Conservation (phyloP, 2,888 invertebrate genomes). For the Ormyrus labotus region DNA sequence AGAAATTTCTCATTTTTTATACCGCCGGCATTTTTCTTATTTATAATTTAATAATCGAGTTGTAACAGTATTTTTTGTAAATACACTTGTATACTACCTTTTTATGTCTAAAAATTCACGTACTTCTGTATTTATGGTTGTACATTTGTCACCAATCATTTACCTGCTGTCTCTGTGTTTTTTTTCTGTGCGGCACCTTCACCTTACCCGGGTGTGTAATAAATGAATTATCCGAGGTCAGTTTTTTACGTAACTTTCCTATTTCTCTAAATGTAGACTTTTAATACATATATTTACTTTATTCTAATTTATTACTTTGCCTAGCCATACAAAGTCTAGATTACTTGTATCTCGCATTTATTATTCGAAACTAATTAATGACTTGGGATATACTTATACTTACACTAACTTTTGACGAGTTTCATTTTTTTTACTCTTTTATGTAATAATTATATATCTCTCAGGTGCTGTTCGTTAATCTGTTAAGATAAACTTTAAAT, state of each 20-base stretch:
- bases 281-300: slow-evolving; percentile 35
- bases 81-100: slow-evolving; percentile 27
- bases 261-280: slow-evolving; percentile 69
- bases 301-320: slow-evolving; percentile 32
- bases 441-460: slow-evolving; percentile 42
- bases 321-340: slow-evolving; percentile 34
- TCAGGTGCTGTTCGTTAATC: slow-evolving; percentile 38
- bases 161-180: slow-evolving; percentile 60
- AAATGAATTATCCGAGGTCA: slow-evolving; percentile 67
- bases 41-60: slow-evolving; percentile 37
- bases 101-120: slow-evolving; percentile 31
- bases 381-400: slow-evolving; percentile 19
- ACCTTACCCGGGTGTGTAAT: slow-evolving; percentile 51
- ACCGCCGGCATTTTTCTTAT: slow-evolving; percentile 14
- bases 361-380: slow-evolving; percentile 27
- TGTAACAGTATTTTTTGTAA: slow-evolving; percentile 45
- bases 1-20: slow-evolving; percentile 17
- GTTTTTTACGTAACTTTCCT: slow-evolving; percentile 75
- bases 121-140: slow-evolving; percentile 30
- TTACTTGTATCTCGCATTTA: slow-evolving; percentile 26
- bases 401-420: slow-evolving; percentile 11
- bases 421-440: slow-evolving; percentile 24
- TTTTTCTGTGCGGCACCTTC: slow-evolving; percentile 56
- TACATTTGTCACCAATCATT: slow-evolving; percentile 60
- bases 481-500: slow-evolving; percentile 28